Evolutionary conservation across 2,888 invertebrate species (phyloP).

Genomic region (Stratiomys singularior): DNA sequence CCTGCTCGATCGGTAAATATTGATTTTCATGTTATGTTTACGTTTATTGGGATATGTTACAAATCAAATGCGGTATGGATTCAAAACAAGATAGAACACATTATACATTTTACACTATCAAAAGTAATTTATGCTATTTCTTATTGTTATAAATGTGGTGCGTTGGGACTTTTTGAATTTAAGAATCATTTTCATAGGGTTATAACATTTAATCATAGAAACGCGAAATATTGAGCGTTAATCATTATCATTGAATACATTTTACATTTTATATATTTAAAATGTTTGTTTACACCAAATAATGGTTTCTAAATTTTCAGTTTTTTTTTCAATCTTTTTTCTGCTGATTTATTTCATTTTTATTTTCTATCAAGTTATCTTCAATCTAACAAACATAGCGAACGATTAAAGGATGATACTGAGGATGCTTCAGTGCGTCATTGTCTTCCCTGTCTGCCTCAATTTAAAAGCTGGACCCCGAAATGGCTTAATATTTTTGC

Average conservation of each 20-base stretch:
- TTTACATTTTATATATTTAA: neutral
- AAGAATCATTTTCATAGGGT: neutral
- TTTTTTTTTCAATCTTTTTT: neutral
- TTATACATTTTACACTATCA: neutral
- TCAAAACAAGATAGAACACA: no score
- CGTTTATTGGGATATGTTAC: constrained; percentile 5
- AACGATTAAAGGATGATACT: neutral
- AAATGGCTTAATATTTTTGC: no score
- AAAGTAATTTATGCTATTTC: neutral
- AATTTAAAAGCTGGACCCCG: no score
- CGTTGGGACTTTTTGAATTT: neutral
- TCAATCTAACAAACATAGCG: neutral
- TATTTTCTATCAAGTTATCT: neutral
- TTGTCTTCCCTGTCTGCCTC: no score
- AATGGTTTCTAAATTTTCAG: no score
- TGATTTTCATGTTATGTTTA: constrained; percentile 19
- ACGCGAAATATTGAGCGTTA: neutral
- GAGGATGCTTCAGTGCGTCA: no score
- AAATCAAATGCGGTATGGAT: neutral
- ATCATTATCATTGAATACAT: neutral
- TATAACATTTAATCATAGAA: neutral
- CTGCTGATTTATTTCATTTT: neutral
- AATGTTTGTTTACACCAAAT: constrained; percentile 16
- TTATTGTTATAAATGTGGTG: neutral
- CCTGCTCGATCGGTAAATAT: constrained; percentile 43